Base-by-base conservation (phyloP, 2,797 vertebrate species). In the Rousettus madagascariensis region DNA sequence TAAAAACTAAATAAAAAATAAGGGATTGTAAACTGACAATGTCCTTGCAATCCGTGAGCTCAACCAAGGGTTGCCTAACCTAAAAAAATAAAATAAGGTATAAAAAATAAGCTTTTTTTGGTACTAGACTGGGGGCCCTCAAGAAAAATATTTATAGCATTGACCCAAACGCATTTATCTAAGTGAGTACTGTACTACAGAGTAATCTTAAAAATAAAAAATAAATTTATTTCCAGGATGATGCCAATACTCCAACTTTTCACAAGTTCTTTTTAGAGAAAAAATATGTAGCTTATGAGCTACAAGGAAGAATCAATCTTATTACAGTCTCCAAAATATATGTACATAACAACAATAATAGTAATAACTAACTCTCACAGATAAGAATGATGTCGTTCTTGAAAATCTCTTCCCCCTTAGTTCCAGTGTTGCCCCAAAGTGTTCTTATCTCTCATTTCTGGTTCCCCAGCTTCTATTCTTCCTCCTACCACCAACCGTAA, bases 231-330 rank as follows among this genome's bases (percentile, higher is more conserved):
- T 88, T 49, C 66, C 59, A 88, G 93, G 43, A 85, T 28, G 28
- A 84, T 65, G 59, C 5, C 65, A 93, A 55, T 38, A 96, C 30
- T 55, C 26, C 33, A 96, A 90, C 28, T 84, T 83, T 71, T 79
- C 59, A 95, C 41, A 91, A 68, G 36, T 72, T 84, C 51, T 89
- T 36, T 95, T 91, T 63, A 88, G 26, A 74, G n/a, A 86, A 85
- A 6, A 88, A 88, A 86, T 43, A 84, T 6, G 13, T 61, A 88
- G 49, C 79, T 80, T 75, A 79, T 87, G 24, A 90, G 8, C 33
- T 87, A 63, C 69, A 94, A n/a, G n/a, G 22, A 90, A 78, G 30
- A 91, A 55, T 38, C 41, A 53, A 75, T 33, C 8, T 69, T 46
- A 65, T 71, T 80, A 49, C 1, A 66, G 82, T 53, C 28, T 61